Conservation (phyloP, 2,113 vertebrate species). For the Prolemur simus region DNA sequence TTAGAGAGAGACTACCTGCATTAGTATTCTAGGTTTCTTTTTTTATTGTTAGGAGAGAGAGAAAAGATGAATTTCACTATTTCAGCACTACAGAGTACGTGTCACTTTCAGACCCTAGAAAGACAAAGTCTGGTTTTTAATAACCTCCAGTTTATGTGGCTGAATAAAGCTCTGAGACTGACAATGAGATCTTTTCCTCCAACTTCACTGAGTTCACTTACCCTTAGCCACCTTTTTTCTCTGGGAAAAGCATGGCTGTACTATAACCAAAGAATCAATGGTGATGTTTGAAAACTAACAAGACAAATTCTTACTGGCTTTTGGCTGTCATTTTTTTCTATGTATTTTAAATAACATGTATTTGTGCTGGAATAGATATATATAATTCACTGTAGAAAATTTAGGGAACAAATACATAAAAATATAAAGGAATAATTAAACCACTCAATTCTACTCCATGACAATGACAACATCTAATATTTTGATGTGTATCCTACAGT, state of each 20-base stretch:
- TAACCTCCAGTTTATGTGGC: background rate
- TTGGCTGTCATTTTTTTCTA: background rate
- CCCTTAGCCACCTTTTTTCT: accelerated
- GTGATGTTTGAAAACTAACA: background rate
- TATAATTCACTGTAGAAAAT: background rate
- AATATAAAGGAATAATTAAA: background rate
- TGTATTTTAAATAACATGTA: background rate
- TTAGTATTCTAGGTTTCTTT: background rate
- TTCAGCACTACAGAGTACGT: background rate
- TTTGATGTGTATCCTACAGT: background rate
- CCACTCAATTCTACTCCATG: background rate
- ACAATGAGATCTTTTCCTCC: background rate
- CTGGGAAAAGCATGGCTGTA: background rate
- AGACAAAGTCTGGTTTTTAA: background rate
- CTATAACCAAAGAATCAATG: background rate
- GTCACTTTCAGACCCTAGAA: background rate
- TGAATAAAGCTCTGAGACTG: background rate
- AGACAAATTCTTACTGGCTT: background rate
- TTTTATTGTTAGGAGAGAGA: background rate
- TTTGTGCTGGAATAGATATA: background rate
- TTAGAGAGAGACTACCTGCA: background rate
- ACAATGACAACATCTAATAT: background rate
- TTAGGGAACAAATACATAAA: background rate
- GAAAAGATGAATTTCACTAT: background rate
- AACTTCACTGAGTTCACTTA: background rate